A percentile compares a stretch with the other conserved stretches of the same genome.
These are phyloP conservation scores for Xanthostigma xanthostigma DNA, from an alignment of 2,888 invertebrate genomes.

Conservation along the genomic window DNA sequence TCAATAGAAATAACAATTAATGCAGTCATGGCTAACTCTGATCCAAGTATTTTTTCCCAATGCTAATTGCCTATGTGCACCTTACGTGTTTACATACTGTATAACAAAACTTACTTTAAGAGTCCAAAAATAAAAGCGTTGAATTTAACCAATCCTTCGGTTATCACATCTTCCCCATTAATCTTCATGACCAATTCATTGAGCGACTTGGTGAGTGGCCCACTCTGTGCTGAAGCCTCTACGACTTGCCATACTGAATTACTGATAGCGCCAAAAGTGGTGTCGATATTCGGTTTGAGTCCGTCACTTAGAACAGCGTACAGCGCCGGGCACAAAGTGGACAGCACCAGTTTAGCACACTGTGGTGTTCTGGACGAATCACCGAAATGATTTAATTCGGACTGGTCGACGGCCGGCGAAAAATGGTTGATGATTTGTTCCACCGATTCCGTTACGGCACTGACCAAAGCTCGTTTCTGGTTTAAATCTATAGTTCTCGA, in stretches of 20 bases:
- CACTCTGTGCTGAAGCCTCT: slow-evolving; percentile 76
- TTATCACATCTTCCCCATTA: slow-evolving; percentile 67
- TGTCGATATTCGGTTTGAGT: slow-evolving; percentile 62
- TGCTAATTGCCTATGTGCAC: too few relatives aligned
- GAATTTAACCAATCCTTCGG: slow-evolving; percentile 73
- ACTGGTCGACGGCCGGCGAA: slow-evolving; percentile 46
- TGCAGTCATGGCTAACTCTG: too few relatives aligned
- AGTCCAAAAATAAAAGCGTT: slow-evolving; percentile 79
- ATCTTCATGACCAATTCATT: slow-evolving; percentile 71
- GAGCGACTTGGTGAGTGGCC: slow-evolving; percentile 67
- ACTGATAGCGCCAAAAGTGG: slow-evolving; percentile 71
- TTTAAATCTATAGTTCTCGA: slow-evolving; percentile 34
- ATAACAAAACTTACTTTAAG: slow-evolving; percentile 50
- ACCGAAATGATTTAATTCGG: slow-evolving; percentile 40
- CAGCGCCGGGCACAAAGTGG: slow-evolving; percentile 67
- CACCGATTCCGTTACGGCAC: slow-evolving; percentile 58
- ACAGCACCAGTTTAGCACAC: slow-evolving; percentile 58
- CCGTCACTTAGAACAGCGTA: slow-evolving; percentile 76
- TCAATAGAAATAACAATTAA: too few relatives aligned
- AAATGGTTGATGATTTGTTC: slow-evolving; percentile 60
- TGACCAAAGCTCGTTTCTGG: slow-evolving; percentile 53
- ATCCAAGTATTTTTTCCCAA: too few relatives aligned
- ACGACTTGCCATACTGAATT: slow-evolving; percentile 85
- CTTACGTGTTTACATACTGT: not conserved
- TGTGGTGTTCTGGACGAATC: slow-evolving; percentile 45